phyloP scores from a whole-genome alignment of 2,797 vertebrate genomes.

The Sebastes goodei region DNA sequence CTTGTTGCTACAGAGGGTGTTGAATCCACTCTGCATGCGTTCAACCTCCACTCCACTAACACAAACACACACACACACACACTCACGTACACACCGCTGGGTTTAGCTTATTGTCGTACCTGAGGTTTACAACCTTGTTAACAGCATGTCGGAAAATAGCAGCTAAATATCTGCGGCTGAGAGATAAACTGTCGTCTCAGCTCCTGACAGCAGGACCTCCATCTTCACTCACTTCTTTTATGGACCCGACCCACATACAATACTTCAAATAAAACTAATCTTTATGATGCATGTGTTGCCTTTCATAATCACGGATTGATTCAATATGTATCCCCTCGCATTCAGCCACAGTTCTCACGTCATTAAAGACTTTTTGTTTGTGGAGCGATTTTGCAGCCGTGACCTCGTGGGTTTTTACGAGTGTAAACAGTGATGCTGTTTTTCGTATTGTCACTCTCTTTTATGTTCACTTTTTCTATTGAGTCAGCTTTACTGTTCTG shows the following conservation, averaged over 20 bases:
- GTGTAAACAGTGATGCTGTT: neutral
- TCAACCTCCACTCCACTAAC: neutral
- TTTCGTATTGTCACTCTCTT: neutral
- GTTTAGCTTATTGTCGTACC: slow-evolving; percentile 25
- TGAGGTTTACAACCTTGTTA: slow-evolving; percentile 63
- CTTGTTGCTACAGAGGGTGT: slow-evolving; percentile 6
- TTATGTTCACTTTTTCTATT: neutral
- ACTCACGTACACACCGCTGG: neutral
- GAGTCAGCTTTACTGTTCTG: neutral
- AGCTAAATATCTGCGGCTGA: slow-evolving; percentile 52
- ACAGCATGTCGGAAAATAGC: slow-evolving; percentile 44
- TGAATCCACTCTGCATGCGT: neutral
- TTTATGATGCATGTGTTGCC: slow-evolving; percentile 43
- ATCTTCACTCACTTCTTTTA: slow-evolving; percentile 32
- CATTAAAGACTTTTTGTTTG: slow-evolving; percentile 16
- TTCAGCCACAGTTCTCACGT: neutral
- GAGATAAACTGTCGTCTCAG: slow-evolving; percentile 49
- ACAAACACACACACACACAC: slow-evolving; percentile 14
- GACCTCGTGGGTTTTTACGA: neutral
- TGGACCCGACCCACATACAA: slow-evolving; percentile 14
- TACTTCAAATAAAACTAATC: slow-evolving; percentile 54
- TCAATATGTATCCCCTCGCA: neutral
- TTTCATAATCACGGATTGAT: slow-evolving; percentile 26
- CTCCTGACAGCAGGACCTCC: slow-evolving; percentile 11
- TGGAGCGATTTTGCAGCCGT: neutral